Evolutionary conservation across 2,797 vertebrate genomes (phyloP).

Genomic region (Melanotaenia pygmaea): DNA sequence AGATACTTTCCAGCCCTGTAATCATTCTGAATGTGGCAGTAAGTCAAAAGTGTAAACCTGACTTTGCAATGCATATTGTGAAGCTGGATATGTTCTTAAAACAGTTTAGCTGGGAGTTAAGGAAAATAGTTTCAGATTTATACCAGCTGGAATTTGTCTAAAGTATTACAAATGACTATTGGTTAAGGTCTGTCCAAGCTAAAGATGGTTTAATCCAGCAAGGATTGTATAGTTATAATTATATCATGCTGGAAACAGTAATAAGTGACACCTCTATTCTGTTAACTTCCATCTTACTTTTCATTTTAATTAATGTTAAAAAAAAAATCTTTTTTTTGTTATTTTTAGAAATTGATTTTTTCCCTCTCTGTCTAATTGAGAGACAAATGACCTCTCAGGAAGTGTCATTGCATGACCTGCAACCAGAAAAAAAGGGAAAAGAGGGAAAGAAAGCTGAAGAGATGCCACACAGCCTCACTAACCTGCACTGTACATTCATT

Average conservation of each 20-base stretch:
- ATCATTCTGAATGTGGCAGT: conserved; percentile 2
- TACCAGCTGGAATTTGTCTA: conserved; percentile 14
- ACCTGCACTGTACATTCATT: conserved; percentile 59
- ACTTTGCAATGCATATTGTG: conserved; percentile 24
- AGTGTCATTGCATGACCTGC: conserved; percentile 49
- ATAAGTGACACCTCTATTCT: conserved; percentile 23
- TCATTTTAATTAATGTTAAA: conserved; percentile 54
- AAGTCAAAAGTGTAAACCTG: conserved; percentile 35
- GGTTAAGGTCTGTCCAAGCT: conserved; percentile 8
- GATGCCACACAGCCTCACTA: conserved; percentile 34
- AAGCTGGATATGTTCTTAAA: conserved; percentile 54
- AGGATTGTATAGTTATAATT: conserved; percentile 3
- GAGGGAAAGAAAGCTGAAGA: conserved; percentile 10
- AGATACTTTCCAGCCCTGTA: conserved; percentile 15
- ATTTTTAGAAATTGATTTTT: conserved; percentile 2
- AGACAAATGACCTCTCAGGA: conserved; percentile 59
- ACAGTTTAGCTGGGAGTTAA: conserved; percentile 18
- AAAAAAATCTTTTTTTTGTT: conserved; percentile 64
- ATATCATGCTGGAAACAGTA: background rate
- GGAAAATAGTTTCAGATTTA: conserved; percentile 6
- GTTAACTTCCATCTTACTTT: conserved; percentile 44
- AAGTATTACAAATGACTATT: background rate
- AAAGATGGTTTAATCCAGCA: conserved; percentile 28
- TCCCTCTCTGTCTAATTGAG: conserved; percentile 55
- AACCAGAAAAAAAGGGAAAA: conserved; percentile 22